Evolutionary conservation across 1,140 invertebrate genomes (phyloP).

Genomic region (Drosophila kepulauana): DNA sequence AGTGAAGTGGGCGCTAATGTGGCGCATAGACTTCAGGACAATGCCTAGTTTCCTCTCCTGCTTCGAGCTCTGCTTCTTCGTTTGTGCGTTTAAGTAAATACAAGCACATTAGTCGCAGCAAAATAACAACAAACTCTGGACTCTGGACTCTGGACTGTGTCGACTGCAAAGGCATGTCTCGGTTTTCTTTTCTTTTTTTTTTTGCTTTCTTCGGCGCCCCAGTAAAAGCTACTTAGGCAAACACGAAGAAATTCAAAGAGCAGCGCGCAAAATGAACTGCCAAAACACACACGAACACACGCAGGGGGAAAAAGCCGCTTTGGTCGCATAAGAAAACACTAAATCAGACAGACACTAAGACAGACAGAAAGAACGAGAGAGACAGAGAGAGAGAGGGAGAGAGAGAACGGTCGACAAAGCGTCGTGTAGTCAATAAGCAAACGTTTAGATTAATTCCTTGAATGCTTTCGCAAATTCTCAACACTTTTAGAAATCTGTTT

Average conservation of each 20-base stretch:
- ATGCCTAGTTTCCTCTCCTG: not conserved
- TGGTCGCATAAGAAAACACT: constrained; percentile 29
- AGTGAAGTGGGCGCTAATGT: constrained; percentile 54
- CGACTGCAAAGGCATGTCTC: constrained; percentile 8
- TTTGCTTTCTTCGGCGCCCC: constrained; percentile 23
- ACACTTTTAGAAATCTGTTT: constrained; percentile 42
- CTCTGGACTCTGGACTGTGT: not conserved
- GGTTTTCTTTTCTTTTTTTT: constrained; percentile 14
- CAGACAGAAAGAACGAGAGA: not conserved
- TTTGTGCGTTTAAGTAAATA: constrained; percentile 57
- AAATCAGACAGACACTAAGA: constrained; percentile 4
- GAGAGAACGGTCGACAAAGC: not conserved
- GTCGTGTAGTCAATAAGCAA: constrained; percentile 32
- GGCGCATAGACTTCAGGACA: constrained; percentile 13
- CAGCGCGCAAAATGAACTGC: constrained; percentile 33
- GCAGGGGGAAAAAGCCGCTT: constrained; percentile 24
- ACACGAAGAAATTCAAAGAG: constrained; percentile 45
- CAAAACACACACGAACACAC: not conserved
- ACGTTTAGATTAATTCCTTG: constrained; percentile 35
- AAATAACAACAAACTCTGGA: not conserved
- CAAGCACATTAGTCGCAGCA: constrained; percentile 49
- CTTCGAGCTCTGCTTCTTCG: not conserved
- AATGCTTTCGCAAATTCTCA: constrained; percentile 39
- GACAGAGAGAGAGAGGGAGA: too few species aligned
- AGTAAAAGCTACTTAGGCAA: constrained; percentile 39